phyloP scores from a whole-genome alignment of 2,113 vertebrate genomes.

The Stigmatopora nigra region DNA sequence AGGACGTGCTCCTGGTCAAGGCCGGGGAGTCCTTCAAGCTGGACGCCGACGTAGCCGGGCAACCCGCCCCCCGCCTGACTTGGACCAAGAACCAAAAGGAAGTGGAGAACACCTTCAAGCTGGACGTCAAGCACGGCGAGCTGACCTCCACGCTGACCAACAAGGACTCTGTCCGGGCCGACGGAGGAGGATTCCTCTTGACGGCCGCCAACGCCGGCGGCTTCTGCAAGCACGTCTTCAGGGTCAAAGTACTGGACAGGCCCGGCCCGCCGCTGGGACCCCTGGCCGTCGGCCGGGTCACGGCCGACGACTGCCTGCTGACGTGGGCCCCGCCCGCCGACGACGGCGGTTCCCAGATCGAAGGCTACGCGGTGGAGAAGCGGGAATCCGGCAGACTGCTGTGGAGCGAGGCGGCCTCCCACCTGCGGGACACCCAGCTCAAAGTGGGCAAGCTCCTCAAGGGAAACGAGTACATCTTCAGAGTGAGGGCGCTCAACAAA shows the following conservation, averaged over 20 bases:
- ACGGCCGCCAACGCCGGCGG: conserved; percentile 93
- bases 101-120: conserved; percentile 84
- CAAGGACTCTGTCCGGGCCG: conserved; percentile 87
- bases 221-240: conserved; percentile 93
- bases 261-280: conserved; percentile 90
- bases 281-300: conserved; percentile 80
- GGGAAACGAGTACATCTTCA: conserved; percentile 97
- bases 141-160: conserved; percentile 81
- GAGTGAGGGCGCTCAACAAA: conserved; percentile 97
- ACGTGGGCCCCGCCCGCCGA: conserved; percentile 87
- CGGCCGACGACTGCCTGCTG: conserved; percentile 86
- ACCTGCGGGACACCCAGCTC: conserved; percentile 78
- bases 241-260: conserved; percentile 92
- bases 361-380: conserved; percentile 90
- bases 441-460: conserved; percentile 91
- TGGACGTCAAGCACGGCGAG: conserved; percentile 84
- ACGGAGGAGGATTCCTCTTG: conserved; percentile 86
- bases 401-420: conserved; percentile 86
- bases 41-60: conserved; percentile 90
- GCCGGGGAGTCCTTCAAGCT: conserved; percentile 91
- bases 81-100: conserved; percentile 97
- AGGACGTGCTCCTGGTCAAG: conserved; percentile 82
- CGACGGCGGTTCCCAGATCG: conserved; percentile 91
- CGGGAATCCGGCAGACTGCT: conserved; percentile 95
- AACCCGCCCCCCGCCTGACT: conserved; percentile 84